phyloP scores from a whole-genome alignment of 2,113 vertebrate genomes.

The Epinephelus lanceolatus region DNA sequence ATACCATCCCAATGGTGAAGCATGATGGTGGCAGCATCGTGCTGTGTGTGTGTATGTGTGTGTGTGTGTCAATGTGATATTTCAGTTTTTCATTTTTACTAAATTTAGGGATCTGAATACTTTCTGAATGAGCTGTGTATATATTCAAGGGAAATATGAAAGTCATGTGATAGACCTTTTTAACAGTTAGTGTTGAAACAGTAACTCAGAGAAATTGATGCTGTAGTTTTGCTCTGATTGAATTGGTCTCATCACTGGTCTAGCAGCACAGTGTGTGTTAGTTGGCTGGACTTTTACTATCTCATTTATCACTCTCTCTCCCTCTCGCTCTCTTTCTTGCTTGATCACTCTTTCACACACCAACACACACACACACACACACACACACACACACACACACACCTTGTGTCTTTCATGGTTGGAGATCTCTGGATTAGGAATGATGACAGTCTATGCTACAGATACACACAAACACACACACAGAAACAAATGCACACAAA shows the following conservation, averaged over 20 bases:
- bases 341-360: too few relatives aligned
- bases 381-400: constrained; percentile 3
- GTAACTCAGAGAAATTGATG: not conserved
- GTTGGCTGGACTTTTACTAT: not conserved
- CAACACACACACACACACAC: constrained; percentile 1
- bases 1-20: too few relatives aligned
- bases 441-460: constrained; percentile 29
- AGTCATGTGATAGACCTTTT: not conserved
- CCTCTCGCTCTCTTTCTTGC: not conserved
- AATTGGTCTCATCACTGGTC: constrained; percentile 1
- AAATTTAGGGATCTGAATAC: too few relatives aligned
- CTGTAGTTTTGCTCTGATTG: not conserved
- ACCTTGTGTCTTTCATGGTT: constrained; percentile 44
- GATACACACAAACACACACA: not conserved
- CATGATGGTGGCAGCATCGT: too few relatives aligned
- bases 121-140: too few relatives aligned
- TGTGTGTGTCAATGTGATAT: too few relatives aligned
- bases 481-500: not conserved
- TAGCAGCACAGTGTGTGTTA: not conserved
- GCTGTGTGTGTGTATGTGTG: too few relatives aligned
- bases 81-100: too few relatives aligned
- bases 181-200: not conserved
- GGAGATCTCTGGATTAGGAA: constrained; percentile 34
- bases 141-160: not conserved
- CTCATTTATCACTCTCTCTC: not conserved